Conservation (phyloP, 2,888 invertebrate genomes). For the Erebia palarica region DNA sequence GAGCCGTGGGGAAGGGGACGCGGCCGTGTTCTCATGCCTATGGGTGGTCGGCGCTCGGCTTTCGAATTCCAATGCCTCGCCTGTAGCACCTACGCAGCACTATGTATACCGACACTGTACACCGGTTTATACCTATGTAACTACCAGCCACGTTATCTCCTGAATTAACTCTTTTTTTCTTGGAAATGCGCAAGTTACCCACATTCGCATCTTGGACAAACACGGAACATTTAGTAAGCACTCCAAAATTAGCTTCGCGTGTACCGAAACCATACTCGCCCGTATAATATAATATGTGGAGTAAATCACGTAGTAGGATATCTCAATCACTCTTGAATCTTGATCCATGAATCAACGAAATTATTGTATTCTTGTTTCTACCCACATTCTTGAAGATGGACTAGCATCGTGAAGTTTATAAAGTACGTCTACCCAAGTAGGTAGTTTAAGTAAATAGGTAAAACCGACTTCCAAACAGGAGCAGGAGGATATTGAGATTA, state of each 20-base stretch:
- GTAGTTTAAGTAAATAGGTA: too few relatives aligned
- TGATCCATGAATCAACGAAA: too few relatives aligned
- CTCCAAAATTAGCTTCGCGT: background rate
- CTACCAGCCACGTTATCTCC: conserved; percentile 24
- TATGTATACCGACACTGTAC: conserved; percentile 52
- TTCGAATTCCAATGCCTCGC: conserved; percentile 80
- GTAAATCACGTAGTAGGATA: too few relatives aligned
- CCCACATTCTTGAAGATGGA: too few relatives aligned
- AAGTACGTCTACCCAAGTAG: too few relatives aligned
- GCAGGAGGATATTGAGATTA: background rate
- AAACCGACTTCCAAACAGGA: too few relatives aligned
- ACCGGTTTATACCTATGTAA: conserved; percentile 11
- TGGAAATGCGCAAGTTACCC: background rate
- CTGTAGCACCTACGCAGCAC: conserved; percentile 74
- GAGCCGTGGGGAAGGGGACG: conserved; percentile 76
- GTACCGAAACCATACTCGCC: background rate
- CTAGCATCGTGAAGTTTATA: too few relatives aligned
- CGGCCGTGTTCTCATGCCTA: conserved; percentile 79
- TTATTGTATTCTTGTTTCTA: too few relatives aligned
- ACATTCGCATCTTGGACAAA: background rate
- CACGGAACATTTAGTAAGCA: background rate
- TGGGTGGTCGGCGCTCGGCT: conserved; percentile 81
- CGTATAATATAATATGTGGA: background rate
- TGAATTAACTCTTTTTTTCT: conserved; percentile 23
- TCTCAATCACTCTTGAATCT: too few relatives aligned